A percentile compares a stretch with the other conserved stretches of the same genome.
phyloP scores from a whole-genome alignment of 2,113 vertebrate species.

The Psilopogon haemacephalus region DNA sequence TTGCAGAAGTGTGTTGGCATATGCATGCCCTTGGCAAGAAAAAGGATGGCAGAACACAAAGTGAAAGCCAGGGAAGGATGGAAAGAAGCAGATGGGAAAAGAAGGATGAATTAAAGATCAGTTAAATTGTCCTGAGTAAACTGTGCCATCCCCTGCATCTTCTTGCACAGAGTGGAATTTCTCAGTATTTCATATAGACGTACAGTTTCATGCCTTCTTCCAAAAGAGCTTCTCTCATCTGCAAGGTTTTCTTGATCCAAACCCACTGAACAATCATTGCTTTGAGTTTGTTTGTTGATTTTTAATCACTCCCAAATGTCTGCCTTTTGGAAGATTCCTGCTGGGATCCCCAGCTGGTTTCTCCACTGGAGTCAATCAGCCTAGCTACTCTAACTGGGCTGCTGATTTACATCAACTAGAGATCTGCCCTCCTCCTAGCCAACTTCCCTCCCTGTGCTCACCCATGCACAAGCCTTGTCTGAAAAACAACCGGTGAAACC shows the following conservation, averaged over 20 bases:
- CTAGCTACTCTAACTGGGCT: background rate
- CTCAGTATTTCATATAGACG: background rate
- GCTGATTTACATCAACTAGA: background rate
- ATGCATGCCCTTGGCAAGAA: rapidly evolving
- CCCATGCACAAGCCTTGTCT: background rate
- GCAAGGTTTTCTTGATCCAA: background rate
- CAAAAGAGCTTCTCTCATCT: background rate
- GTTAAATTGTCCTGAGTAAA: background rate
- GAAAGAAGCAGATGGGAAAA: background rate
- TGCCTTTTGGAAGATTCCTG: background rate
- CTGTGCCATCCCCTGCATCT: background rate
- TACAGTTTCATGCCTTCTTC: background rate
- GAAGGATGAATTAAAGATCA: background rate
- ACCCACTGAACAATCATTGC: background rate
- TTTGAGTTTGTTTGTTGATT: background rate
- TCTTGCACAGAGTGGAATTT: background rate
- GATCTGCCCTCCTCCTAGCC: background rate
- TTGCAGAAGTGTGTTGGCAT: background rate
- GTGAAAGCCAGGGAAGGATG: background rate
- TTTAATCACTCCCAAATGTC: background rate
- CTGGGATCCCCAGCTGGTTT: background rate
- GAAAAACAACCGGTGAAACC: background rate
- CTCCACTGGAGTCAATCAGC: background rate
- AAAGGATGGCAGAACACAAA: background rate
- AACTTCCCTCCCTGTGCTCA: background rate